Conservation (phyloP, 2,888 invertebrate species). For the Strigamia crassipes region DNA sequence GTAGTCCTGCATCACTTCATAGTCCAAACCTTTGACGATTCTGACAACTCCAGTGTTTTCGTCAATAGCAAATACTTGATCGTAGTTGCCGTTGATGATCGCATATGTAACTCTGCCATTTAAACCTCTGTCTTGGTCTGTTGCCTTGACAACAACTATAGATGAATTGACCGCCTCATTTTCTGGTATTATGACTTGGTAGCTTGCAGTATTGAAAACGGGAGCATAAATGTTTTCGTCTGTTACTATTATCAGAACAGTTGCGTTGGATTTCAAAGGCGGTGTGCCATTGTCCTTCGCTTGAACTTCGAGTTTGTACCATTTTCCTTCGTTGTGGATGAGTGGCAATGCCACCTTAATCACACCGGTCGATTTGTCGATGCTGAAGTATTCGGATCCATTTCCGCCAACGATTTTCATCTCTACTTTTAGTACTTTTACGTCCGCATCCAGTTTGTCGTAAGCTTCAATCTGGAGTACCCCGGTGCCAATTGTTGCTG, state of each 20-base stretch:
- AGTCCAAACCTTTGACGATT: slow-evolving; percentile 80
- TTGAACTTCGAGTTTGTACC: slow-evolving; percentile 65
- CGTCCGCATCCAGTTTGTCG: slow-evolving; percentile 80
- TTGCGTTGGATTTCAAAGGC: slow-evolving; percentile 76
- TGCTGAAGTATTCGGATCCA: slow-evolving; percentile 72
- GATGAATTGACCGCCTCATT: slow-evolving; percentile 85
- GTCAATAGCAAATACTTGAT: slow-evolving; percentile 79
- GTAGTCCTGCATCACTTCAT: slow-evolving; percentile 82
- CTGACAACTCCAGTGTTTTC: slow-evolving; percentile 76
- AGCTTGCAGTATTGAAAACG: slow-evolving; percentile 77
- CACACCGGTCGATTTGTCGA: slow-evolving; percentile 73
- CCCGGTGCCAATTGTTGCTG: slow-evolving; percentile 71
- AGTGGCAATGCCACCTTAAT: neutral
- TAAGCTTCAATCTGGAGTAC: slow-evolving; percentile 74
- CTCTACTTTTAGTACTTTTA: slow-evolving; percentile 80
- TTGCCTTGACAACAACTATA: slow-evolving; percentile 81
- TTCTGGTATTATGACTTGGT: slow-evolving; percentile 89
- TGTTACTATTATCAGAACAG: slow-evolving; percentile 76
- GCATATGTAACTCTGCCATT: slow-evolving; percentile 86
- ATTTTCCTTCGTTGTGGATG: neutral
- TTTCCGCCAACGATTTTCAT: slow-evolving; percentile 77
- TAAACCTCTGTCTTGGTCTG: slow-evolving; percentile 81
- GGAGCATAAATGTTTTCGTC: slow-evolving; percentile 82
- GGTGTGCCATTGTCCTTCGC: slow-evolving; percentile 89
- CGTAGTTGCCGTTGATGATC: slow-evolving; percentile 81